A percentile compares a stretch with the other conserved stretches of the same genome.
Evolutionary conservation across 2,113 vertebrate genomes (phyloP).

Genomic region (Neogale vison): DNA sequence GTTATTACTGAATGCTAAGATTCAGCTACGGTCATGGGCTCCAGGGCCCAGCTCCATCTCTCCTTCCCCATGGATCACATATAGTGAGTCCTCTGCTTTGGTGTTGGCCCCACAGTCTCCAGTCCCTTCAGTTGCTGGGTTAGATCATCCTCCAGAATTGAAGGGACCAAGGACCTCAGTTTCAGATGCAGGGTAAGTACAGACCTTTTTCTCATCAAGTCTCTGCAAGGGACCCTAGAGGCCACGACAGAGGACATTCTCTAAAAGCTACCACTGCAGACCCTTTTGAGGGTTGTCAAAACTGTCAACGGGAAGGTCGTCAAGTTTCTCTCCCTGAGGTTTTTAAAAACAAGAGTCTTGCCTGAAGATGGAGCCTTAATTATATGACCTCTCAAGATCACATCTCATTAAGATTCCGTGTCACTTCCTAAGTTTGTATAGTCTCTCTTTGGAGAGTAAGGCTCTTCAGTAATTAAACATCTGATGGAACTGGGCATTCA

Average conservation of each 20-base stretch:
- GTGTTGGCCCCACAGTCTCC: neutral
- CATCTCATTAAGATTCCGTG: conserved; percentile 60
- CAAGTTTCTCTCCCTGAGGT: neutral
- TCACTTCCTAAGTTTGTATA: conserved; percentile 48
- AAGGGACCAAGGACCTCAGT: neutral
- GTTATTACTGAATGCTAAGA: neutral
- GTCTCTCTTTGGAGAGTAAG: conserved; percentile 45
- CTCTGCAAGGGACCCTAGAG: neutral
- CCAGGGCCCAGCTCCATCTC: neutral
- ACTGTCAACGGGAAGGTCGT: conserved; percentile 6
- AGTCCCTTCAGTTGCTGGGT: neutral
- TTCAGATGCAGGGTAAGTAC: neutral
- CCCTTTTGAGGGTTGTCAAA: conserved; percentile 38
- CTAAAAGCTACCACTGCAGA: neutral
- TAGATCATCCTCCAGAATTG: neutral
- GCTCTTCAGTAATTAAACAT: conserved; percentile 70
- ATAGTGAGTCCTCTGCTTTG: neutral
- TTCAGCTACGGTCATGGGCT: neutral
- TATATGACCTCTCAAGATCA: conserved; percentile 29
- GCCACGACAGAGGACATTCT: neutral
- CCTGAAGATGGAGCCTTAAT: conserved; percentile 57
- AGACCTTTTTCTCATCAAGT: neutral
- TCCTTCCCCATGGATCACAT: no score
- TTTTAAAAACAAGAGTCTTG: conserved; percentile 24
- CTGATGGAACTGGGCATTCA: conserved; percentile 59